These are phyloP conservation scores for Sebastes vulpes DNA, from an alignment of 2,797 vertebrate genomes.

Conservation along the genomic window DNA sequence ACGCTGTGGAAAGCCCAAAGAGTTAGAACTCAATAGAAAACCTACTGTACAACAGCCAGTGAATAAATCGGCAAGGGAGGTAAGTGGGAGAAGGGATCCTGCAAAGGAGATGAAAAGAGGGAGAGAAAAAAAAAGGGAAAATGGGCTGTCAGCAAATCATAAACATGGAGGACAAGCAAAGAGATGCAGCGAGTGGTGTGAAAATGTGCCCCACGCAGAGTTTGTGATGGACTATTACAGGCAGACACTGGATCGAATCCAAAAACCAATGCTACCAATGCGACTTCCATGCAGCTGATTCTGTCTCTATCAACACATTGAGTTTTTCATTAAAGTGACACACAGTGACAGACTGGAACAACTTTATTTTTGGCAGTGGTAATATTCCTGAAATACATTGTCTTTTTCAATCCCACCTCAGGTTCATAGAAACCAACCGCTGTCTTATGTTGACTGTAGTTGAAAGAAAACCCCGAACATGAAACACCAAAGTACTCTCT, in stretches of 20 bases:
- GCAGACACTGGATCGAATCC: slow-evolving; percentile 10
- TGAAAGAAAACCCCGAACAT: background rate
- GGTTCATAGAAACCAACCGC: background rate
- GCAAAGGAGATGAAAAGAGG: slow-evolving; percentile 1
- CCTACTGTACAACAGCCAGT: background rate
- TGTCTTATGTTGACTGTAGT: background rate
- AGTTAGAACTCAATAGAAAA: background rate
- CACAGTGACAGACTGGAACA: background rate
- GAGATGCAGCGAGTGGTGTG: slow-evolving; percentile 29
- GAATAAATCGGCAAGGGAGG: background rate
- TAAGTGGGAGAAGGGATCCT: background rate
- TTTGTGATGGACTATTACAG: slow-evolving; percentile 61
- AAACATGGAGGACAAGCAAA: slow-evolving; percentile 11
- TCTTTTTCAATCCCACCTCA: background rate
- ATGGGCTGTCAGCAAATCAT: background rate
- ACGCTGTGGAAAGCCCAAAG: background rate
- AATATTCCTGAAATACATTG: background rate
- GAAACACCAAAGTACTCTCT: background rate
- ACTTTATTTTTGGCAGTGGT: background rate
- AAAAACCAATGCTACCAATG: background rate
- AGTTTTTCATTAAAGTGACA: slow-evolving; percentile 12
- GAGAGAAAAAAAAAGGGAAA: background rate
- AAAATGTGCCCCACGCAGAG: slow-evolving; percentile 60
- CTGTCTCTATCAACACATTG: slow-evolving; percentile 9
- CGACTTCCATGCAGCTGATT: background rate